Base-by-base conservation (phyloP, 2,888 invertebrate genomes). In the Phoronis australis region DNA sequence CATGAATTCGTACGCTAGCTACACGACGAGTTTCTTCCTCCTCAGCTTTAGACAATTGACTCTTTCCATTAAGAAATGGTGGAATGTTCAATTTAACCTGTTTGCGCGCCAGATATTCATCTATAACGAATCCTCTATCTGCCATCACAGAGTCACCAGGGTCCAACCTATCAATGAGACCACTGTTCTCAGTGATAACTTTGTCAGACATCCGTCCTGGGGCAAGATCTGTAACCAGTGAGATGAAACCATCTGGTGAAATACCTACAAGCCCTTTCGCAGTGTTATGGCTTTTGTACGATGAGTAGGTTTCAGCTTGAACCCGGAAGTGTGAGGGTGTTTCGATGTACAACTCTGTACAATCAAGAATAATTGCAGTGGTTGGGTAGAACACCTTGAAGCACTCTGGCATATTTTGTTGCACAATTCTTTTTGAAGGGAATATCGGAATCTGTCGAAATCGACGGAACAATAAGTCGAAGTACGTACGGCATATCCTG, bases 81-180 rank as follows among this genome's bases (percentile, higher is more conserved):
- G 51, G 51, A 39, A 54, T 51, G 18, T 42, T 43, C 12, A 54
- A 22, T 4, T 18, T 42, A 1, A 43, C 51, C 23, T 38, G 22
- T 23, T 40, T 52, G 5, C 12, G 12, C 15, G 18, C 9, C 23
- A 54, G 24, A 18, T 48, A 37, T 22, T 48, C 51, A 24, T 46
- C 20, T n/a, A 54, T 40, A 6, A 21, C n/a, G 35, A 54, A 51
- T n/a, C 51, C 54, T 37, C 52, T 51, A 39, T 52, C 54, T 5
- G 43, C 48, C 51, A 54, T 51, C 24, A 54, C 47, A 4, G 41
- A 39, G 38, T 54, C 51, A 1, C 50, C 54, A 18, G 26, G 27
- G 9, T 48, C 51, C 18, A 54, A 31, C n/a, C 45, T 35, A 12
- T 54, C 23, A 12, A 48, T 21, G 5, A 48, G 9, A 5, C 46